Evolutionary conservation across 2,888 invertebrate species (phyloP), one percentile per base, ranked within the genome.

Genomic region (Sesamia inferens): DNA sequence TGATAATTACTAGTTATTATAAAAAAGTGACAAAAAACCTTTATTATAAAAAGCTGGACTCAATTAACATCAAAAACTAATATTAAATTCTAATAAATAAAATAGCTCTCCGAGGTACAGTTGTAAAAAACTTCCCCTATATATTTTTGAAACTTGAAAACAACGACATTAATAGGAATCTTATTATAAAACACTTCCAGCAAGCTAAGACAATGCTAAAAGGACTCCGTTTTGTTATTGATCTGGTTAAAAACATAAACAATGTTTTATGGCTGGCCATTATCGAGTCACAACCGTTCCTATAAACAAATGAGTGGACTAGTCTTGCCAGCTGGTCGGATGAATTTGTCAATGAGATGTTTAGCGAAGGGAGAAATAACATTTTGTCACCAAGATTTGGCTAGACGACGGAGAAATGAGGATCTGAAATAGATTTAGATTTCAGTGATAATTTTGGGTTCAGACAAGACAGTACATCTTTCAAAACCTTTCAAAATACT

Each of bases 201-300:
- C 59, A 44, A 78, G n/a, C 67, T 59, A 64, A 75, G 65, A 81
- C 77, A 79, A 74, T 76, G 78, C 55, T 78, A 68, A 68, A 84
- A 84, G 86, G 88, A 85, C 76, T 88, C 84, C 88, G 89, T 88
- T 90, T 91, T 93, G 93, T 93, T 94, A 94, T 92, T 90, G 92
- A 93, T 93, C 90, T 89, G 85, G 84, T 86, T 92, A 91, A 91
- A 93, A 94, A 94, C 93, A 94, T 93, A 94, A 94, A 92, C 93
- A 90, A 64, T 73, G 85, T 89, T 92, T 93, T 93, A 93, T 91
- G 89, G 87, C 83, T 78, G 31, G 85, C 89, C 91, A 93, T 93
- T 93, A 94, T 93, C 90, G 89, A 87, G 91, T 92, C 91, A 90
- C 90, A 86, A 84, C 87, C 88, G 85, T 85, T 88, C 79, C 82